phyloP scores from a whole-genome alignment of 2,888 invertebrate species.

The Notodonta ziczac region DNA sequence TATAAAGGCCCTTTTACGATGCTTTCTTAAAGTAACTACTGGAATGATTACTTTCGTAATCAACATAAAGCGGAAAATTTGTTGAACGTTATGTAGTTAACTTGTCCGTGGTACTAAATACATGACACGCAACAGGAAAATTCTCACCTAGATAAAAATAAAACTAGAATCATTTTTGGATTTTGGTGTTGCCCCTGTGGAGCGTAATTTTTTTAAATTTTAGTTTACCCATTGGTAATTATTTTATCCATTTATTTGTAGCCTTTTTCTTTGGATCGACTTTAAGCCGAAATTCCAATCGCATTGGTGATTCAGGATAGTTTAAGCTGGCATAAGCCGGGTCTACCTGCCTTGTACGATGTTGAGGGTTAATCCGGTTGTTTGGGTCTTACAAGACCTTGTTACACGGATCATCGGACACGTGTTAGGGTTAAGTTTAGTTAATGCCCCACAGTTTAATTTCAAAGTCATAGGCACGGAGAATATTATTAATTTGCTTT shows the following conservation, averaged over 20 bases:
- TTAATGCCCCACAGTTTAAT: not conserved
- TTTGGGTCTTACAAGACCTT: slow-evolving; percentile 3
- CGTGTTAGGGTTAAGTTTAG: slow-evolving; percentile 2
- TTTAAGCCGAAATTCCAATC: not conserved
- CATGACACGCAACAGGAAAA: no score
- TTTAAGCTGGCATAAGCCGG: not conserved
- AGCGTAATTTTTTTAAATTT: no score
- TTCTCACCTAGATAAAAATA: no score
- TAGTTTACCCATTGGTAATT: no score
- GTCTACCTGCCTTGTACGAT: slow-evolving; percentile 2
- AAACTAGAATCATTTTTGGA: no score
- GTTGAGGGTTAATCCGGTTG: slow-evolving; percentile 1
- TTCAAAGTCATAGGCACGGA: no score
- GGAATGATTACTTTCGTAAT: not conserved
- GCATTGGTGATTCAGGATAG: slow-evolving; percentile 5
- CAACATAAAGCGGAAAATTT: no score
- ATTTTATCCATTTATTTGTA: no score
- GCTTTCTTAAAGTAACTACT: not conserved
- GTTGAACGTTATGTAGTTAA: no score
- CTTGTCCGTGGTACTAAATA: no score
- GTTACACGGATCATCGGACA: slow-evolving; percentile 4
- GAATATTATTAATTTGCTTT: no score
- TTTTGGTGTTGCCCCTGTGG: no score
- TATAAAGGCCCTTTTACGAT: slow-evolving; percentile 5
- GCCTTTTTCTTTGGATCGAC: not conserved